A percentile compares a stretch with the other conserved stretches of the same genome.
Evolutionary conservation across 1,140 invertebrate genomes (phyloP).

Genomic region (Ceratoteleas bidentatus): DNA sequence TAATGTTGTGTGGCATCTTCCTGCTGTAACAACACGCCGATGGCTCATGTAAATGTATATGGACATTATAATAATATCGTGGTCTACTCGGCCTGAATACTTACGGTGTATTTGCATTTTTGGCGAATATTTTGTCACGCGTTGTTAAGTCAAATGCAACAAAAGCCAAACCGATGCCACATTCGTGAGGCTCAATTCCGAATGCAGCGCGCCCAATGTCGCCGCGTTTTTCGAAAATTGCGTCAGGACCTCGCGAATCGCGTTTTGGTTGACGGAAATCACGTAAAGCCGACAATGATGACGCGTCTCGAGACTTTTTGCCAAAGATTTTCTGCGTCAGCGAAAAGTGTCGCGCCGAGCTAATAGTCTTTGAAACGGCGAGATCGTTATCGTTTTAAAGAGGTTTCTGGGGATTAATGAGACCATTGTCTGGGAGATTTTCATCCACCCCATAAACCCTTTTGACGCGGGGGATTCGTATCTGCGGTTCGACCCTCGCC

Average conservation of each 20-base stretch:
- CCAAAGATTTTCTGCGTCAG: conserved; percentile 47
- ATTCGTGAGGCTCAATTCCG: conserved; percentile 50
- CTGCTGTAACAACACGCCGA: conserved; percentile 56
- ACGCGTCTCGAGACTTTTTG: conserved; percentile 36
- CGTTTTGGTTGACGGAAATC: not conserved
- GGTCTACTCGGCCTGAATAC: conserved; percentile 63
- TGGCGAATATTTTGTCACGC: conserved; percentile 68
- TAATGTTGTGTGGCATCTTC: conserved; percentile 45
- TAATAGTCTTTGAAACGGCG: conserved; percentile 61
- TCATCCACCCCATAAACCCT: conserved; percentile 76
- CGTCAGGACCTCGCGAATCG: too few relatives aligned
- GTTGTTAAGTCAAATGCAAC: conserved; percentile 67
- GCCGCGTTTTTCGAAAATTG: not conserved
- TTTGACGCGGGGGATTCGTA: conserved; percentile 71
- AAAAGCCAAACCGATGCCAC: conserved; percentile 60
- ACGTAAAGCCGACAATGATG: conserved; percentile 26
- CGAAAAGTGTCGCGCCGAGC: conserved; percentile 55
- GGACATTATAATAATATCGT: conserved; percentile 67
- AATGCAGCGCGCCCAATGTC: conserved; percentile 11
- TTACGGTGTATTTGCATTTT: conserved; percentile 66
- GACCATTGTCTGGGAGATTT: conserved; percentile 74
- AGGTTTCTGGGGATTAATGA: conserved; percentile 76
- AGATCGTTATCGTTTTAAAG: conserved; percentile 75
- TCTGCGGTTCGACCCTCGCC: conserved; percentile 64
- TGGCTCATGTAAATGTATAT: conserved; percentile 69